Evolutionary conservation across 2,113 vertebrate species (phyloP), one percentile per base, ranked within the genome.

Genomic region (Lutjanus erythropterus): DNA sequence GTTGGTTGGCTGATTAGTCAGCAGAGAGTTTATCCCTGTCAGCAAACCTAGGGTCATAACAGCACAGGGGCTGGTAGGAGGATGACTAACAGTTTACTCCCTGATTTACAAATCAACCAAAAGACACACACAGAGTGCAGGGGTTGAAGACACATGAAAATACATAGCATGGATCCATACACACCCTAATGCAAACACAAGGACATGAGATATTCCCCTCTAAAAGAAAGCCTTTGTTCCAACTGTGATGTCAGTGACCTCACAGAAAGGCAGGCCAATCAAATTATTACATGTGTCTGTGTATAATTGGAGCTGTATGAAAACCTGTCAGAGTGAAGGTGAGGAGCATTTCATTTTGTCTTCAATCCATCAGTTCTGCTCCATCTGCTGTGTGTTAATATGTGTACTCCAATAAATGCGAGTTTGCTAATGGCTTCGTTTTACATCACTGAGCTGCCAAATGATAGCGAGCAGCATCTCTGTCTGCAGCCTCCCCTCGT

Each of bases 401-500:
- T 14, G 64, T 77, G 33, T 18, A 53, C 23, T 52, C 53, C 52
- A 73, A 66, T 71, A 75, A 78, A 65, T 25, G 23, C 7, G 5
- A 31, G 25, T 76, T 66, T 71, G 72, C 55, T 78, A 76, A 84
- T 66, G 84, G 61, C 7, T 78, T 75, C 0, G 69, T 83, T 88
- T 87, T 81, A 58, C 72, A 61, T 84, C 52, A 69, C 29, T 73
- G 74, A 80, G 62, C 64, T 61, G 64, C 78, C 68, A 81, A 82
- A 84, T 80, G 81, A 86, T 27, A 71, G 35, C 0, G 53, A 73
- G n/a, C 71, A 58, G 46, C 37, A 33, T 70, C 62, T 67, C 64
- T 56, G 60, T 81, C 72, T 73, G 74, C 64, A 42, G 76, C 60
- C 18, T 61, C 59, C 35, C 21, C 73, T 80, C 60, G 69, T 41